These are phyloP conservation scores for Brachyhypopomus gauderio DNA, from an alignment of 2,113 vertebrate species.

Conservation along the genomic window DNA sequence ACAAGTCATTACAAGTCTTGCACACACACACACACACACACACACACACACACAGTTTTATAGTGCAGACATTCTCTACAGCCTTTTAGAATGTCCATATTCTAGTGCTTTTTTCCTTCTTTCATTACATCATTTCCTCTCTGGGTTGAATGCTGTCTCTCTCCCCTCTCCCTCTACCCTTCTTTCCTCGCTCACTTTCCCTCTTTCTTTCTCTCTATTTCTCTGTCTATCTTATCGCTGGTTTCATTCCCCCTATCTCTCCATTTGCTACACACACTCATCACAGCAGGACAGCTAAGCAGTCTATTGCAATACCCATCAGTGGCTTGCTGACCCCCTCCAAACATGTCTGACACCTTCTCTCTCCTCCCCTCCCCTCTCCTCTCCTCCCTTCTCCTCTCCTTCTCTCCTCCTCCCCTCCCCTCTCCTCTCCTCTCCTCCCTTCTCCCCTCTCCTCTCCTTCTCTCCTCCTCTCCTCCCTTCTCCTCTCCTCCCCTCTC, in stretches of 20 bases:
- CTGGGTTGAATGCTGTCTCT: constrained; percentile 40
- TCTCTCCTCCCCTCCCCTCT: not conserved
- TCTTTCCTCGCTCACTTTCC: constrained; percentile 61
- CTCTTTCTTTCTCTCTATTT: constrained; percentile 38
- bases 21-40: not conserved
- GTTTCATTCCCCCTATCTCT: constrained; percentile 10
- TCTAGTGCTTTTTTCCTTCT: not conserved
- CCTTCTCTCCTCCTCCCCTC: no score
- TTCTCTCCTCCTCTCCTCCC: no score
- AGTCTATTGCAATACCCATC: not conserved
- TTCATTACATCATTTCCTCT: not conserved
- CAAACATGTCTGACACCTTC: not conserved
- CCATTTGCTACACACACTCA: constrained; percentile 35
- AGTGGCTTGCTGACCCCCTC: not conserved
- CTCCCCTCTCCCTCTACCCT: constrained; percentile 53
- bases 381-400: no score
- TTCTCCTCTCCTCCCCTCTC: no score
- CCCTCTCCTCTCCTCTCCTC: no score
- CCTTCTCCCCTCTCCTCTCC: no score
- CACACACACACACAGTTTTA: not conserved
- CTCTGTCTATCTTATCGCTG: not conserved
- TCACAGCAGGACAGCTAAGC: not conserved
- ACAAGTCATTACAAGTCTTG: constrained; percentile 22
- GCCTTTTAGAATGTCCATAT: not conserved
- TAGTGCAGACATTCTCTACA: no score